These are phyloP conservation scores for Eupsilia transversa DNA, from an alignment of 2,888 invertebrate species.

Conservation along the genomic window DNA sequence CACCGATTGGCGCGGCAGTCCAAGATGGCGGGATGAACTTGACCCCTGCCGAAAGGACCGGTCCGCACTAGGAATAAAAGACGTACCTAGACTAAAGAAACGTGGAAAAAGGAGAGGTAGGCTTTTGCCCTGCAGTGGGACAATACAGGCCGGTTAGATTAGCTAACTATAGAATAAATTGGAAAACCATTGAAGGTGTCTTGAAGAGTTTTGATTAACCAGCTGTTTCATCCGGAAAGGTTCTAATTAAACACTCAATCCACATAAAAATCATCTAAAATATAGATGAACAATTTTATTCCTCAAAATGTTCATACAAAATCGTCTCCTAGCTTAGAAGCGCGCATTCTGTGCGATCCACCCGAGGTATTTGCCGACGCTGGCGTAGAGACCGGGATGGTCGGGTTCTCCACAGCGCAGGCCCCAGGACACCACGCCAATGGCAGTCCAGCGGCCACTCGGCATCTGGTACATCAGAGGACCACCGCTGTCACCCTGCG, in stretches of 20 bases:
- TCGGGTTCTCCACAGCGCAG: slow-evolving; percentile 94
- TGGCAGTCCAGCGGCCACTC: slow-evolving; percentile 94
- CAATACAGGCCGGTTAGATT: too few relatives aligned
- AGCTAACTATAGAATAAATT: background rate
- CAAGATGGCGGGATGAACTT: background rate
- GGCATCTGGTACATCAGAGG: slow-evolving; percentile 94
- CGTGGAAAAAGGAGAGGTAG: background rate
- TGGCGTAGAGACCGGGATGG: slow-evolving; percentile 95
- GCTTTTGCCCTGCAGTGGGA: too few relatives aligned
- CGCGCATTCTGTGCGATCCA: slow-evolving; percentile 92
- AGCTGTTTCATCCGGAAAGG: background rate
- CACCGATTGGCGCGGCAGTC: too few relatives aligned
- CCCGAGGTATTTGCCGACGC: slow-evolving; percentile 92
- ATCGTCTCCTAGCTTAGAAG: slow-evolving; percentile 74
- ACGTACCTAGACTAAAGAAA: too few relatives aligned
- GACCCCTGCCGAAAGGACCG: background rate
- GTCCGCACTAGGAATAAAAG: background rate
- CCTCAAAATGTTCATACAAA: background rate
- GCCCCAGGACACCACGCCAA: slow-evolving; percentile 97
- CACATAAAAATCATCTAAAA: slow-evolving; percentile 3
- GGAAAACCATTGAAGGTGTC: background rate
- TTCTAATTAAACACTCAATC: background rate
- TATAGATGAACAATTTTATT: slow-evolving; percentile 16
- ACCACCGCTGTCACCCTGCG: slow-evolving; percentile 96
- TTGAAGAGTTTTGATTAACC: background rate